Base-by-base conservation (phyloP, 2,113 vertebrate species). In the Rhegmatorhina hoffmannsi region DNA sequence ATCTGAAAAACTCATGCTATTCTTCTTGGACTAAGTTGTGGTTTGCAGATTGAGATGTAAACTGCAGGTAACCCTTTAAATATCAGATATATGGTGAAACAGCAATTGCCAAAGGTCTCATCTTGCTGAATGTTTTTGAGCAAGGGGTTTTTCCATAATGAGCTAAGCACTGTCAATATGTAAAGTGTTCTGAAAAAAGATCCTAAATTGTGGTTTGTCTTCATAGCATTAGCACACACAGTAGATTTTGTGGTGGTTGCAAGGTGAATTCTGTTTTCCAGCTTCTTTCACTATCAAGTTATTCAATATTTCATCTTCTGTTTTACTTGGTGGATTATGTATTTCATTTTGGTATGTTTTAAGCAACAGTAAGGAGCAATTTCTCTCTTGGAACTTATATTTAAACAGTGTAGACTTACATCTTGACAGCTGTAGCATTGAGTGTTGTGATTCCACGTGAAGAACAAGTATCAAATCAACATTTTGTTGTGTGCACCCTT, bases 181-280 rank as follows among this genome's bases (percentile, higher is more conserved):
- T 56, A 10, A 86, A 74, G 34, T 43, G 31, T 55, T 85, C 24
- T 63, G 52, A 28, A 40, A 40, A 49, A 76, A 80, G 50, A 56
- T 77, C 53, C 46, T 63, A 10, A 81, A 11, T 40, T 78, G 90
- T 96, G 83, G 90, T 93, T 96, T 94, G 23, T 46, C 68, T 88
- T 94, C 90, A 95, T 93, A 96, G 94, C 94, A 94, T 90, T 88
- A 82, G 40, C 36, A 2, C 44, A 58, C 18, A 16, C 29, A 28
- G 17, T 47, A 66, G 44, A 28, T 85, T 58, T 84, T 89, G 73
- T 91, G 53, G 63, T 83, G 86, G 25, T 59, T 94, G 44, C 29
- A 53, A 64, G 43, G 66, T 87, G 66, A 91, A 83, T 81, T 94
- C 60, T 94, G 0, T 66, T 92, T 82, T 92, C 63, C 46, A 84